Base-by-base conservation (phyloP, 2,797 vertebrate genomes). In the Sylvilagus floridanus region DNA sequence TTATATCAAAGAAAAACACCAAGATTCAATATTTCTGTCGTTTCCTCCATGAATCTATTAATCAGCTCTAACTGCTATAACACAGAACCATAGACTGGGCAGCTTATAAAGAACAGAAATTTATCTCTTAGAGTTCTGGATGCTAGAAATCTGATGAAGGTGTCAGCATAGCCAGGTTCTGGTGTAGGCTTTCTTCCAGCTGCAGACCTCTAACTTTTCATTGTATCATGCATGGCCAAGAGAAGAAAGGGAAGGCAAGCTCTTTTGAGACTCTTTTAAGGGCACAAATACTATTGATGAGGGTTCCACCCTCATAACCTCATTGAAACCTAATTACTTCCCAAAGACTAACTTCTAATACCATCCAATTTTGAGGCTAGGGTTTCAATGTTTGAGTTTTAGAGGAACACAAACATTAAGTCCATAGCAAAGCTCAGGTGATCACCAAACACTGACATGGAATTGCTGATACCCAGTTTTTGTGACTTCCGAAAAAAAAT, bases 1-100 rank as follows among this genome's bases (percentile, higher is more conserved):
- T 83, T 79, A 84, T 90, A 57, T 84, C 42, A 84, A 88, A 84
- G 54, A 63, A 78, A 78, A 90, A 24, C 16, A 69, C 12, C 17
- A 50, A 69, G 26, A 89, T 9, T 95, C 54, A 68, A 28, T 65
- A 60, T 71, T 69, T 65, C 50, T 5, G 69, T 60, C 17, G 85
- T 1, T 32, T 92, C 17, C 9, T 83, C 72, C 73, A 26, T 8
- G 72, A 90, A 86, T 32, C 17, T 28, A 0, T 8, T 4, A n/a
- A 28, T 21, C 2, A 57, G n/a, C 8, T n/a, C 32, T 63, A 42
- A 24, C 68, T 75, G 69, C 17, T 83, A 24, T 52, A 52, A 75
- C n/a, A 91, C 73, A 91, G 35, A 7, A 2, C 47, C 79, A 66
- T 5, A 32, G 10, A 32, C 22, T 82, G 37, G 66, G 19, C 30